Evolutionary conservation across 2,888 invertebrate genomes (phyloP), one percentile per base, ranked within the genome.

Genomic region (Amiota minor): DNA sequence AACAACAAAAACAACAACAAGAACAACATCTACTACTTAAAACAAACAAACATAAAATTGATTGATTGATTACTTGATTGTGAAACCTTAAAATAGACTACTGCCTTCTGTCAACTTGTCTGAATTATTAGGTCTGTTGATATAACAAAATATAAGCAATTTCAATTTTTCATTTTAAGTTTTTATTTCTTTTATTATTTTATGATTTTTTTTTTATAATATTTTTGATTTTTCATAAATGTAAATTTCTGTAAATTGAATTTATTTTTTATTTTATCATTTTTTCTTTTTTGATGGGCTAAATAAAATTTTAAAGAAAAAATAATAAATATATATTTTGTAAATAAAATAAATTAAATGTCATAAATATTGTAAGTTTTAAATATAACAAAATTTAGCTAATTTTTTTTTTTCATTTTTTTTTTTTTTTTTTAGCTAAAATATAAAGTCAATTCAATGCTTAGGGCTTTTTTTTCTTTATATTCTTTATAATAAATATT

Each of bases 41-140:
- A 76, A 76, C 35, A 35, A 35, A 35, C 35, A 35, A 35, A 35
- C 35, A 35, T 35, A 35, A 35, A 35, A 35, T 6, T 35, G 35
- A 35, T 35, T 35, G 35, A 35, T 35, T 35, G 62, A 69, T 64
- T 71, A 46, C 16, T 64, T 46, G 12, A n/a, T 46, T 53, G 53
- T 14, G n/a, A 11, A n/a, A 49, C 16, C 65, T 53, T 14, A 18
- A 18, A 9, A 9, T 59, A 20, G 20, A 59, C 18, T 11, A 59
- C 11, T 72, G 72, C 53, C 53, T 46, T 23, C 64, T 50, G 45
- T 18, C 71, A 71, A 71, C 64, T 50, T 64, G 50, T 64, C 62
- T 62, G 70, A 73, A 47, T 78, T 79, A 47, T 78, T 79, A 79
- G 78, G 78, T 79, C 79, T 79, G 78, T 79, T 79, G 71, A 79